Conservation (phyloP, 1,140 invertebrate species). For the Bradysia coprophila region DNA sequence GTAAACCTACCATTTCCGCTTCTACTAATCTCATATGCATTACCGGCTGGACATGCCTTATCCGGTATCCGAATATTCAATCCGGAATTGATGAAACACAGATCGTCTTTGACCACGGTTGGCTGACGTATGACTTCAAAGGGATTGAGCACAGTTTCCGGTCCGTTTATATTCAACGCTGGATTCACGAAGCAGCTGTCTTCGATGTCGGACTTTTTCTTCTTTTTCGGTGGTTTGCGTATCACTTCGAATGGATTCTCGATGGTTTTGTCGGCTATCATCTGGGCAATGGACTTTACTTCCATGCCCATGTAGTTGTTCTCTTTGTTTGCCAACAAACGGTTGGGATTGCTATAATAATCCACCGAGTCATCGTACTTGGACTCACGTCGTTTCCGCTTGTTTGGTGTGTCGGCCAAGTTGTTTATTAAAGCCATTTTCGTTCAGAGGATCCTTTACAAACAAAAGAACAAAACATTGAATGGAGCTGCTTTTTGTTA, state of each 20-base stretch:
- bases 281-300: slow-evolving; percentile 17
- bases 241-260: slow-evolving; percentile 19
- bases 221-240: slow-evolving; percentile 20
- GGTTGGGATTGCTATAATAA: too few species aligned
- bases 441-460: too few species aligned
- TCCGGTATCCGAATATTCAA: slow-evolving; percentile 17
- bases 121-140: slow-evolving; percentile 20
- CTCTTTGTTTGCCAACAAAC: too few species aligned
- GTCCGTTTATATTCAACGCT: slow-evolving; percentile 18
- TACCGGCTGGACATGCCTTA: slow-evolving; percentile 9
- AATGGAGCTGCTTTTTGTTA: too few species aligned
- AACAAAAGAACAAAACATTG: too few species aligned
- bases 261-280: slow-evolving; percentile 5
- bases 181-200: slow-evolving; percentile 21
- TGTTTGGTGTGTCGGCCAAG: too few species aligned
- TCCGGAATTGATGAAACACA: slow-evolving; percentile 17
- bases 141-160: slow-evolving; percentile 21
- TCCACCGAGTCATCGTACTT: too few species aligned
- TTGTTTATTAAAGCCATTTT: too few species aligned
- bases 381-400: too few species aligned
- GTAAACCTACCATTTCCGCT: not conserved
- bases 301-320: too few species aligned
- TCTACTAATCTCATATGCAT: slow-evolving; percentile 17
- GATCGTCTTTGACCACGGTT: slow-evolving; percentile 1
- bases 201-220: slow-evolving; percentile 10